Conservation (phyloP, 2,797 vertebrate species). For the Delichon dasypus region DNA sequence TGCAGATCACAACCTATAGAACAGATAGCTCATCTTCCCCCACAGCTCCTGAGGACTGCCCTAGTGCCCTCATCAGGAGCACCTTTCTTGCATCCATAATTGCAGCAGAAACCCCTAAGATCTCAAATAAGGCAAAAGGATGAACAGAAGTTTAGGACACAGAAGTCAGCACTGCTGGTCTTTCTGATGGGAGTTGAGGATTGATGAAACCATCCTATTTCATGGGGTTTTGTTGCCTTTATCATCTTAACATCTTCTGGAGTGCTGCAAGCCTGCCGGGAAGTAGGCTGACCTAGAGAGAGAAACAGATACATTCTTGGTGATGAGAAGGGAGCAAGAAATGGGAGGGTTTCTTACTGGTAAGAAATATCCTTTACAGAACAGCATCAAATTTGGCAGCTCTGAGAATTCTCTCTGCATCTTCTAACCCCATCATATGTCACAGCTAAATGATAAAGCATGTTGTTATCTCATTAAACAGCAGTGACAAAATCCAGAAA, state of each 20-base stretch:
- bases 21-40: not conserved
- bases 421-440: constrained; percentile 33
- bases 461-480: not conserved
- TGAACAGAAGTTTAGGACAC: not conserved
- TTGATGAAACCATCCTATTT: not conserved
- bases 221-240: not conserved
- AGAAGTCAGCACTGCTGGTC: not conserved
- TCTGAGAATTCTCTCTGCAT: constrained; percentile 47
- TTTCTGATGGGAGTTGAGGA: not conserved
- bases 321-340: constrained; percentile 32
- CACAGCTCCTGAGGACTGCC: not conserved
- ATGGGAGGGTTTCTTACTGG: constrained; percentile 31
- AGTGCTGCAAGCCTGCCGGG: not conserved
- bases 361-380: constrained; percentile 48
- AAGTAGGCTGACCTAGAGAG: constrained; percentile 33
- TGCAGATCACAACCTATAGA: not conserved
- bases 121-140: not conserved
- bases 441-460: constrained; percentile 14
- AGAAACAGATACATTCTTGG: constrained; percentile 26
- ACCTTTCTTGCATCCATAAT: not conserved
- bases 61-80: not conserved
- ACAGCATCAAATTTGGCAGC: constrained; percentile 41
- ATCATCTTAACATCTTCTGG: not conserved
- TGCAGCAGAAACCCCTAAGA: not conserved
- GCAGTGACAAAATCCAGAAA: constrained; percentile 9